Evolutionary conservation across 2,888 invertebrate species (phyloP), one percentile per base, ranked within the genome.

Genomic region (Macrophya annulata): DNA sequence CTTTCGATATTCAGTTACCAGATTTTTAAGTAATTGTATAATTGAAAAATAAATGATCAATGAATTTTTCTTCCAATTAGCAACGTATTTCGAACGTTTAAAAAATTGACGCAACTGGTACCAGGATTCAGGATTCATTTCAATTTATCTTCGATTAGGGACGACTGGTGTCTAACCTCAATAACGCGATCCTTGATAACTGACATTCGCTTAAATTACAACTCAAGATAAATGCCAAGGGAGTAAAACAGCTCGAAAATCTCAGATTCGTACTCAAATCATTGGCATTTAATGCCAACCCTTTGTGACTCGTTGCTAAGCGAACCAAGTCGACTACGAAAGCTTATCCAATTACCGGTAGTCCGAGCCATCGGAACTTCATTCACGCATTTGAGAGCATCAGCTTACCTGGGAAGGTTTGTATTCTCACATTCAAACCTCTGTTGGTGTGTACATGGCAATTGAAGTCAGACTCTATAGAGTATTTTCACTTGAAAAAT

Each of bases 281-380:
- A 45, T 62, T 15, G 65, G 10, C 81, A 59, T 62, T 65, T 81
- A 4, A 40, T 21, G 62, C 59, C 40, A 59, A 81, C 81, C 62
- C 81, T 81, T 81, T 81, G 40, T 45, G 40, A 62, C 31, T 55
- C 43, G 65, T 62, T 62, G 62, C 0, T 43, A 21, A 81, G 43
- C 65, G n/a, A 43, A 81, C 25, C 81, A 65, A 81, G 43, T 25
- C 65, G 45, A 25, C 43, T 37, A 37, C 43, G 48, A 81, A 45
- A 43, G 81, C 81, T 59, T 81, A 81, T 81, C 81, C 81, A 81
- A 81, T 81, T 81, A 81, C 81, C 6, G 43, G 62, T 62, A 59
- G 81, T 62, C 62, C 81, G 81, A 81, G 59, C 79, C 40, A 37
- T 79, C 79, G 79, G n/a, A 79, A 79, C 59, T 79, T 40, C 40